These are phyloP conservation scores for Jordanella pulchra DNA, from an alignment of 2,797 vertebrate species.

Conservation along the genomic window DNA sequence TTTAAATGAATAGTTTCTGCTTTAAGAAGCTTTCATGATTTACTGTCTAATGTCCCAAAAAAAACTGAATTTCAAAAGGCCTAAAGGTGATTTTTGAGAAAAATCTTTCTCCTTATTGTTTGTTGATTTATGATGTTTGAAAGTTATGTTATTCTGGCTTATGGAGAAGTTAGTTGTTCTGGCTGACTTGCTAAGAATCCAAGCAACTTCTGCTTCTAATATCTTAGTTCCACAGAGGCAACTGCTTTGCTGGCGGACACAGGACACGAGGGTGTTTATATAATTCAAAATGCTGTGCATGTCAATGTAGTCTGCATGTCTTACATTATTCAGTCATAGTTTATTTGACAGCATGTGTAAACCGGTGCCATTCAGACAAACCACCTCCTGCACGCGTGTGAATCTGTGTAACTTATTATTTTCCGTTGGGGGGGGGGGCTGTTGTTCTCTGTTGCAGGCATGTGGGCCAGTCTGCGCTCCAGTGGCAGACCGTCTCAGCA, in stretches of 20 bases:
- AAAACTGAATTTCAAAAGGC: conserved; percentile 8
- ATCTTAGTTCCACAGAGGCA: conserved; percentile 26
- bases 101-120: conserved; percentile 39
- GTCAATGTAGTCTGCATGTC: conserved; percentile 59
- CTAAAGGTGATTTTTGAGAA: conserved; percentile 45
- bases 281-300: conserved; percentile 58
- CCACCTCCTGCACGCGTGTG: conserved; percentile 15
- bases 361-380: conserved; percentile 30
- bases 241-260: conserved; percentile 42
- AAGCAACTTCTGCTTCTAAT: conserved; percentile 65
- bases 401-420: conserved; percentile 40
- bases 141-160: conserved; percentile 51
- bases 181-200: conserved; percentile 56
- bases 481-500: conserved; percentile 90
- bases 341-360: conserved; percentile 63
- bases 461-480: conserved; percentile 97
- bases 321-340: conserved; percentile 46
- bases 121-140: conserved; percentile 34
- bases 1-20: conserved; percentile 1
- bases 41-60: neutral
- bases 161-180: conserved; percentile 42
- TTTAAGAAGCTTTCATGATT: conserved; percentile 14
- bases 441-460: conserved; percentile 81
- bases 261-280: conserved; percentile 57
- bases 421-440: conserved; percentile 1